phyloP scores from a whole-genome alignment of 2,888 invertebrate species.

The Microdon myrmicae region DNA sequence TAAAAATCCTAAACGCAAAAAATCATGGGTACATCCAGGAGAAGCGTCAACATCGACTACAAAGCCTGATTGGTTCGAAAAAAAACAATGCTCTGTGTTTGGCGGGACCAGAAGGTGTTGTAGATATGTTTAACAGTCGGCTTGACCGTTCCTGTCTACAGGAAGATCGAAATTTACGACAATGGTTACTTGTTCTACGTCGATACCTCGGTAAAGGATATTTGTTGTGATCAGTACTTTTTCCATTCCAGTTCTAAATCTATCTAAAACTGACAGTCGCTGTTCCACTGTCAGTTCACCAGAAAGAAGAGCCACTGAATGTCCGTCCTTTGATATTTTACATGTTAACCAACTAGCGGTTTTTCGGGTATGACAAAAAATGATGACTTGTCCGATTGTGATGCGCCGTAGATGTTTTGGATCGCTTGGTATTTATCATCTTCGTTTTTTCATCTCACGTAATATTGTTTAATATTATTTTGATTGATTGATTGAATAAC shows the following conservation, averaged over 20 bases:
- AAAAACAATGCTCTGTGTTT: too few relatives aligned
- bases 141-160: slow-evolving; percentile 79
- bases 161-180: slow-evolving; percentile 99
- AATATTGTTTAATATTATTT: slow-evolving; percentile 97
- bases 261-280: slow-evolving; percentile 88
- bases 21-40: too few relatives aligned
- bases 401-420: slow-evolving; percentile 95
- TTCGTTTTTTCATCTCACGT: slow-evolving; percentile 84
- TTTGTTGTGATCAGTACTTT: slow-evolving; percentile 96
- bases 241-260: slow-evolving; percentile 91
- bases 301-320: slow-evolving; percentile 91
- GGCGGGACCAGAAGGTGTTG: too few relatives aligned
- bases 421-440: slow-evolving; percentile 94
- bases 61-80: too few relatives aligned
- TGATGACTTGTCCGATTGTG: slow-evolving; percentile 97
- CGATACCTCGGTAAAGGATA: slow-evolving; percentile 87
- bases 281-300: slow-evolving; percentile 95
- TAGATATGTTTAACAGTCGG: slow-evolving; percentile 97
- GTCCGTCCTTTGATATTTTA: slow-evolving; percentile 91
- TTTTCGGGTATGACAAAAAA: slow-evolving; percentile 94
- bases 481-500: too few relatives aligned
- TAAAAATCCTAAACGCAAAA: too few relatives aligned
- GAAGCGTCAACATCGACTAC: too few relatives aligned
- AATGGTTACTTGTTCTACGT: slow-evolving; percentile 96
- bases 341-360: slow-evolving; percentile 89